These are phyloP conservation scores for Fukomys damarensis DNA, from an alignment of 2,113 vertebrate genomes.

Conservation along the genomic window DNA sequence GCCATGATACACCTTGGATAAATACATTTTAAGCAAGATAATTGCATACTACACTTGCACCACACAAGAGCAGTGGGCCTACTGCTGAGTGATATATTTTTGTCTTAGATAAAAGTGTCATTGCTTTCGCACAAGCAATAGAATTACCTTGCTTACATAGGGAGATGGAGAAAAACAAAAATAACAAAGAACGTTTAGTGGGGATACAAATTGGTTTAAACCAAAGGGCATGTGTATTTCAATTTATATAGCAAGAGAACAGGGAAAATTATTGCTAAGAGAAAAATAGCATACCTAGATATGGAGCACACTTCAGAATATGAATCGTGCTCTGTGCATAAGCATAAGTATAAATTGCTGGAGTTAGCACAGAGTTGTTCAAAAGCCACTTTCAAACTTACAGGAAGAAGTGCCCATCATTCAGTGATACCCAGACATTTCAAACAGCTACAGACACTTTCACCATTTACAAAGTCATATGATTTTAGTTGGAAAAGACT, in stretches of 20 bases:
- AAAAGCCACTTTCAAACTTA: not conserved
- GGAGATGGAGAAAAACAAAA: conserved; percentile 56
- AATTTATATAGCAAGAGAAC: not conserved
- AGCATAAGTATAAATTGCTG: not conserved
- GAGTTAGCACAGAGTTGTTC: not conserved
- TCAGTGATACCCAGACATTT: not conserved
- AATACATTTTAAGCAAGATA: conserved; percentile 22
- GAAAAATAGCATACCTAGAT: not conserved
- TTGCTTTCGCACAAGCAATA: conserved; percentile 60
- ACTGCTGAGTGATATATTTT: conserved; percentile 55
- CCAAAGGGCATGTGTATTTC: not conserved
- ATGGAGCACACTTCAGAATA: not conserved
- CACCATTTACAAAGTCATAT: not conserved
- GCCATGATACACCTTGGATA: not conserved
- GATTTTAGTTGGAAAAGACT: conserved; percentile 38
- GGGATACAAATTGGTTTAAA: conserved; percentile 60
- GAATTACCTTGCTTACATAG: conserved; percentile 51
- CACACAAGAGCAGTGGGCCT: not conserved
- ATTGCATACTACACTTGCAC: not conserved
- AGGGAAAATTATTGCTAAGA: conserved; percentile 33
- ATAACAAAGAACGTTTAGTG: conserved; percentile 7
- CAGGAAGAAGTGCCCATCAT: not conserved
- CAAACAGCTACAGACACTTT: not conserved
- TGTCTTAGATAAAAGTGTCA: conserved; percentile 59
- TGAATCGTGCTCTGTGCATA: not conserved